phyloP scores from a whole-genome alignment of 2,888 invertebrate genomes.

The Sarcophaga subvicina region DNA sequence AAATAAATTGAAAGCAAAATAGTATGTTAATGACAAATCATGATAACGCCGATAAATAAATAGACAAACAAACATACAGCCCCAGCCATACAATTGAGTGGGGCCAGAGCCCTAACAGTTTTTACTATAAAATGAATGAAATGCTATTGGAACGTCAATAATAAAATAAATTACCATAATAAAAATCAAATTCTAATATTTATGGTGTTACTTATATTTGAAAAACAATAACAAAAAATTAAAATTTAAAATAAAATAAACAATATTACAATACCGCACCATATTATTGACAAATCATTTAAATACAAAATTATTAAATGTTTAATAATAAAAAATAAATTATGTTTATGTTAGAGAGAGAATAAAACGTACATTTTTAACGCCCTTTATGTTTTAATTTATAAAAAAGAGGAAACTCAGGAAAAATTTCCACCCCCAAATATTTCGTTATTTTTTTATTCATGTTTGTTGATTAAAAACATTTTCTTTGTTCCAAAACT shows the following conservation, averaged over 20 bases:
- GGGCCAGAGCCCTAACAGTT: not conserved
- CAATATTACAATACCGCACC: not conserved
- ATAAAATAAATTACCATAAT: constrained; percentile 4
- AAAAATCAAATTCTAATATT: not conserved
- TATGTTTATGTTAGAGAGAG: too few species aligned
- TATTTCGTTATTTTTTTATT: too few species aligned
- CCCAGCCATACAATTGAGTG: not conserved
- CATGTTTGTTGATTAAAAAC: too few species aligned
- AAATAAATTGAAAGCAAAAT: not conserved
- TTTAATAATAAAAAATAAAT: too few species aligned
- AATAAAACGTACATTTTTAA: too few species aligned
- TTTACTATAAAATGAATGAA: not conserved
- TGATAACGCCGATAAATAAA: constrained; percentile 10
- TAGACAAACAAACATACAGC: not conserved
- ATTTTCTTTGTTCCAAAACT: too few species aligned
- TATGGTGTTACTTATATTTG: not conserved
- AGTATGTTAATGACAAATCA: constrained; percentile 50
- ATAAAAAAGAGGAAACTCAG: too few species aligned
- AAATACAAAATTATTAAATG: too few species aligned
- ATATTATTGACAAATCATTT: too few species aligned
- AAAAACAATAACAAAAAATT: not conserved
- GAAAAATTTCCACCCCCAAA: too few species aligned
- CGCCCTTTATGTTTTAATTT: too few species aligned
- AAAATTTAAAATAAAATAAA: not conserved
- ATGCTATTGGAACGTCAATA: not conserved